Evolutionary conservation across 2,888 invertebrate genomes (phyloP), one percentile per base, ranked within the genome.

Genomic region (Xanthia togata): DNA sequence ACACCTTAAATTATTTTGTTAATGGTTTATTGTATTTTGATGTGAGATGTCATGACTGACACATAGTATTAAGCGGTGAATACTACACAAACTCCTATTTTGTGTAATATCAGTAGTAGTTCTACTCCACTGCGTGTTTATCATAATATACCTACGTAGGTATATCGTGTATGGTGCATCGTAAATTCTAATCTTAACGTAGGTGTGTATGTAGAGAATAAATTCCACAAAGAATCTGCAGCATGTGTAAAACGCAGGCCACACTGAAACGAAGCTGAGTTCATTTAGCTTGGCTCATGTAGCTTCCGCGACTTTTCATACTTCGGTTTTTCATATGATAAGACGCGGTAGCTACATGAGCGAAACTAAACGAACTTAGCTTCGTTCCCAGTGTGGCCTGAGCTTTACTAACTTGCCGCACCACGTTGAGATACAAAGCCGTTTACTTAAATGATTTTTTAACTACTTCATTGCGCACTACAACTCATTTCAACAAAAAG

Each of bases 1-100:
- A 76, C 79, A 70, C 67, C 50, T 38, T 75, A 68, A 64, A 76
- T 75, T 63, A 69, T 70, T 53, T 69, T 69, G 41, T n/a, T 67
- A 53, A 62, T 65, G 41, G 50, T 41, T 65, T 17, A 47, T 60
- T 26, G 9, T n/a, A 26, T 76, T 59, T 50, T 67, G 50, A 59
- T 50, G 9, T 75, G 14, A 3, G 50, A 60, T 26, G 35, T 17
- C 17, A n/a, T 41, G 59, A 4, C n/a, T 47, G 31, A n/a, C 31
- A 63, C n/a, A 50, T 50, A 6, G 35, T 57, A 38, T n/a, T 69
- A 17, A 31, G 20, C 6, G 44, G 35, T 53, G 26, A 44, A 38
- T 62, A 47, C 1, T 14, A 38, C 11, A 26, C 14, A 26, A 55
- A 26, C 4, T 23, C 1, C 35, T 31, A 38, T 60, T 57, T 57